Conservation (phyloP, 1,140 invertebrate genomes). For the Gonioctena quinquepunctata region DNA sequence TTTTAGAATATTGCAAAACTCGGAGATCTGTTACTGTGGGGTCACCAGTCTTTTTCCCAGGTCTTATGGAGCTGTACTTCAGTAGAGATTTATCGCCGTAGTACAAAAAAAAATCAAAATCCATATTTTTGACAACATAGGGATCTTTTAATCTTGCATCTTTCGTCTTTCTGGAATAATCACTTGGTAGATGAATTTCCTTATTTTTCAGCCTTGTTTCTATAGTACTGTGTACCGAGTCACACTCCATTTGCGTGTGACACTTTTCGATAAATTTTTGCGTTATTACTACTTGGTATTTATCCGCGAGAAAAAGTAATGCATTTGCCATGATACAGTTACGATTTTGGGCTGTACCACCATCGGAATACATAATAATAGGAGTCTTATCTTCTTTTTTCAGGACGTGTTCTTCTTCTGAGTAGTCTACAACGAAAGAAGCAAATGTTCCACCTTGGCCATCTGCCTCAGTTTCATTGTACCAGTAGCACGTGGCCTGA, state of each 20-base stretch:
- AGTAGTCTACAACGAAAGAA: too few species aligned
- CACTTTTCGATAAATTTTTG: slow-evolving; percentile 55
- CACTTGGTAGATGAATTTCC: slow-evolving; percentile 5
- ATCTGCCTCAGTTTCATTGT: too few species aligned
- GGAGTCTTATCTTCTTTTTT: too few species aligned
- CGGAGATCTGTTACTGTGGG: neutral
- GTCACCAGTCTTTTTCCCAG: neutral
- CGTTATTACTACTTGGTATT: slow-evolving; percentile 41
- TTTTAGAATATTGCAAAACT: neutral
- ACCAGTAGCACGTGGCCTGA: too few species aligned
- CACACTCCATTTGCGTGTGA: slow-evolving; percentile 57
- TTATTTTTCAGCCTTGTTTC: slow-evolving; percentile 15
- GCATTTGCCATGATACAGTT: slow-evolving; percentile 50
- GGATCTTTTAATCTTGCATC: too few species aligned
- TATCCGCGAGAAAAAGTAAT: slow-evolving; percentile 37
- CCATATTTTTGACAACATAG: too few species aligned
- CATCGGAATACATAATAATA: slow-evolving; percentile 21
- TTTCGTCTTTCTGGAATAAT: neutral
- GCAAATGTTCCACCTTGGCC: too few species aligned
- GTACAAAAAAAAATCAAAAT: too few species aligned
- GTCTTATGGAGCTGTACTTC: neutral
- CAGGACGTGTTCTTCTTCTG: too few species aligned
- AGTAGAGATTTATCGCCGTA: too few species aligned
- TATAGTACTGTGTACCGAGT: slow-evolving; percentile 50
- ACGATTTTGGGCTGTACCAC: slow-evolving; percentile 36